Percentiles rank a stretch among this genome's conserved stretches.
Evolutionary conservation across 2,113 vertebrate genomes (phyloP).

Genomic region (Mobula birostris): DNA sequence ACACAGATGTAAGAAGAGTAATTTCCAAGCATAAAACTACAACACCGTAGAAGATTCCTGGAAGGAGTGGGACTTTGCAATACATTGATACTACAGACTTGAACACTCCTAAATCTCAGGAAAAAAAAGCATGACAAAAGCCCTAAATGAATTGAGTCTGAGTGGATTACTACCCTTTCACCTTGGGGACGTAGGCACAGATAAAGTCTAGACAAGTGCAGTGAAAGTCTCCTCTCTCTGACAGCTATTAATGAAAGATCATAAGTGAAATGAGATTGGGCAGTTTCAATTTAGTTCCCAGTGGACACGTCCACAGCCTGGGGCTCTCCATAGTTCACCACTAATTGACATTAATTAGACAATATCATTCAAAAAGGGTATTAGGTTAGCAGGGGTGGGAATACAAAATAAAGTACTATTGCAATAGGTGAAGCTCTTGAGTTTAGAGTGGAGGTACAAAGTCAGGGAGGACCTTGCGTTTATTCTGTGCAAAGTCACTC

Average conservation of each 20-base stretch:
- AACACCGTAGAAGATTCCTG: neutral
- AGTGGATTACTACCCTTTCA: neutral
- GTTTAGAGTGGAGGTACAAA: neutral
- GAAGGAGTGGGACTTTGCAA: neutral
- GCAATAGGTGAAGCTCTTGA: neutral
- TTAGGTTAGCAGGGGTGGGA: constrained; percentile 26
- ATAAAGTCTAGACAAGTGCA: constrained; percentile 18
- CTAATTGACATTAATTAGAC: constrained; percentile 34
- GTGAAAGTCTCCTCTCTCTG: neutral
- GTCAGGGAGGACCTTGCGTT: neutral
- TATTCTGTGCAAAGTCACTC: neutral
- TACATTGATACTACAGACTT: neutral
- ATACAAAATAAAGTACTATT: neutral
- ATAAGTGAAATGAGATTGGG: constrained; percentile 22
- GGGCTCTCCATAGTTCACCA: constrained; percentile 18
- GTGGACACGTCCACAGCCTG: neutral
- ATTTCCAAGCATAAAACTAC: neutral
- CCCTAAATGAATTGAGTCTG: constrained; percentile 13
- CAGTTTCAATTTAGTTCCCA: constrained; percentile 19
- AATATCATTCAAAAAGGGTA: constrained; percentile 30
- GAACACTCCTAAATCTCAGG: neutral
- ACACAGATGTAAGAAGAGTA: neutral
- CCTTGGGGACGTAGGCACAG: neutral
- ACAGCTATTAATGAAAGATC: constrained; percentile 7
- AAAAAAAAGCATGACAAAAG: neutral